Conservation (phyloP, 2,888 invertebrate genomes). For the Macaria notata region DNA sequence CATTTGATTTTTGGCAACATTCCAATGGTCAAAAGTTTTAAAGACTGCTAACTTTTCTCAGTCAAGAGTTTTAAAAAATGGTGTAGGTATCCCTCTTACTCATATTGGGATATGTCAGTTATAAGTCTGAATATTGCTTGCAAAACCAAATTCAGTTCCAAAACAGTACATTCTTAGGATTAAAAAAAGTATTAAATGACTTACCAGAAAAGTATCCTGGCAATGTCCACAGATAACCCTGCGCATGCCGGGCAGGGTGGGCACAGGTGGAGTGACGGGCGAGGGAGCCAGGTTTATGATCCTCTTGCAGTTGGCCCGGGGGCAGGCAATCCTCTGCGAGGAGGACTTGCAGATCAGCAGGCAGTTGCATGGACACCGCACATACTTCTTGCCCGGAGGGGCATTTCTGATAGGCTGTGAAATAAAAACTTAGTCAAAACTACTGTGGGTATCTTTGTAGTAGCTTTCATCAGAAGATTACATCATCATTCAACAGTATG, state of each 20-base stretch:
- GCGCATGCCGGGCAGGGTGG: slow-evolving; percentile 96
- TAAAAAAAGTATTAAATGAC: slow-evolving; percentile 29
- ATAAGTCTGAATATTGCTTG: too few species aligned
- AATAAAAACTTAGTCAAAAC: background rate
- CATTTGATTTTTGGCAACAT: too few species aligned
- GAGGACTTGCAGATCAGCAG: slow-evolving; percentile 98
- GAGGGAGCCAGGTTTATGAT: slow-evolving; percentile 97
- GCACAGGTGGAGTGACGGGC: slow-evolving; percentile 93
- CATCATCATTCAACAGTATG: too few species aligned
- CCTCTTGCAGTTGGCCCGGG: slow-evolving; percentile 97
- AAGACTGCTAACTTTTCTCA: too few species aligned
- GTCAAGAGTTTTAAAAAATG: too few species aligned
- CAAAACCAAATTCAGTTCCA: too few species aligned
- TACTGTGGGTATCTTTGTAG: too few species aligned
- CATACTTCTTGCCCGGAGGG: slow-evolving; percentile 99
- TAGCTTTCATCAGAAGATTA: too few species aligned
- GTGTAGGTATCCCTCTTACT: too few species aligned
- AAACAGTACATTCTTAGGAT: too few species aligned
- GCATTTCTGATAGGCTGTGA: slow-evolving; percentile 98
- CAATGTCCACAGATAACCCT: slow-evolving; percentile 98
- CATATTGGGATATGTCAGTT: too few species aligned
- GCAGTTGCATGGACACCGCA: slow-evolving; percentile 99
- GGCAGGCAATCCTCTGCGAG: slow-evolving; percentile 98
- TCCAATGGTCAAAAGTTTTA: too few species aligned
- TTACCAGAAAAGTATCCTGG: slow-evolving; percentile 96